Evolutionary conservation across 2,113 vertebrate species (phyloP), one percentile per base, ranked within the genome.

Genomic region (Pleuronectes platessa): DNA sequence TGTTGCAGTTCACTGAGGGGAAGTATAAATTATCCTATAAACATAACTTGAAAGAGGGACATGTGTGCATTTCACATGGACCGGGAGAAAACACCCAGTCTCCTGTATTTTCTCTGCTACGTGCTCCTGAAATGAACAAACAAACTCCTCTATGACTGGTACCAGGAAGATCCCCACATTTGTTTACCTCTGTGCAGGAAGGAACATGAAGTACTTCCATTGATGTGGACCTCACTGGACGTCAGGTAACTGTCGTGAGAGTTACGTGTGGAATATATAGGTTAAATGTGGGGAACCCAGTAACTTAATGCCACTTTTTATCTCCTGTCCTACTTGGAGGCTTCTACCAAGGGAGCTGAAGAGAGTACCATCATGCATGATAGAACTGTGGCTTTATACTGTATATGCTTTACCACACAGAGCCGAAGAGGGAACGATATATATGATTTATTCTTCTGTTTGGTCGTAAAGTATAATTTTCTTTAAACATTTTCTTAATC

Each of bases 291-390:
- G 47, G 37, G 61, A 68, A n/a, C 20, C 21, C 17, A 2, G 9
- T 49, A 21, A 61, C 49, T 53, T 69, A 27, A 14, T 66, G 23
- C 60, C 2, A 11, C 53, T 61, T n/a, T 58, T 0, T 23, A n/a
- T 17, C 66, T 76, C 14, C n/a, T n/a, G 53, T 27, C 31, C 10
- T 21, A 65, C 37, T 76, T 31, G 49, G 37, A 68, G 55, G 61
- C 60, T 79, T 79, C 65, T 40, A 83, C 49, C 23, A 17, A 45
- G 0, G 7, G 12, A 0, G 55, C 58, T 69, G 13, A 3, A 17
- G 15, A 23, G 51, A 61, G 54, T 27, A 18, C 23, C 4, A 73
- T 42, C 47, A 74, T 70, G 60, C 74, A 68, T 64, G 68, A 69
- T 11, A 64, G 68, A 60, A 49, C 26, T 15, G 24, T 15, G 21